A percentile compares a stretch with the other conserved stretches of the same genome.
Evolutionary conservation across 2,888 invertebrate species (phyloP).

Genomic region (Caenorhabditis sp.): DNA sequence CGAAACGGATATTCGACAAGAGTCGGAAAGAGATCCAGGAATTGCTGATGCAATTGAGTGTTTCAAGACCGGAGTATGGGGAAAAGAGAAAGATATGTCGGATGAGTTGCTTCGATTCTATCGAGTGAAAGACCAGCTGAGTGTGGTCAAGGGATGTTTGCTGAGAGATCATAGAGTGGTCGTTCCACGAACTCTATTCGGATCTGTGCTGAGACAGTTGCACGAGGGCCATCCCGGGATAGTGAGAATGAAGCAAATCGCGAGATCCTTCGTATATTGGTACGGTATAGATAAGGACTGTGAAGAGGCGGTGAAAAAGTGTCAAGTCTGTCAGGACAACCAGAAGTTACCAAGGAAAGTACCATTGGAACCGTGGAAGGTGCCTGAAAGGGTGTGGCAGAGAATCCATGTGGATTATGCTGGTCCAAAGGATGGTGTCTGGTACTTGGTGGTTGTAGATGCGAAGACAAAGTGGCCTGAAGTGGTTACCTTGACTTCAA

Average conservation of each 20-base stretch:
- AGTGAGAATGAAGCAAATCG: constrained; percentile 55
- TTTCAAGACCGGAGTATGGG: constrained; percentile 1
- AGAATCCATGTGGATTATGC: constrained; percentile 72
- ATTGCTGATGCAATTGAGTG: neutral
- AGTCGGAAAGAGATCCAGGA: neutral
- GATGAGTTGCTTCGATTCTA: neutral
- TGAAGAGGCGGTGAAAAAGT: constrained; percentile 31
- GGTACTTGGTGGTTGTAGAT: constrained; percentile 71
- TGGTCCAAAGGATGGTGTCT: constrained; percentile 57
- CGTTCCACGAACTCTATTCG: constrained; percentile 50
- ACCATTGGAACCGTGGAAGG: constrained; percentile 34
- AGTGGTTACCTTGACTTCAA: constrained; percentile 30
- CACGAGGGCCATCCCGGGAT: constrained; percentile 63
- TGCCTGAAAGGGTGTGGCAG: constrained; percentile 61
- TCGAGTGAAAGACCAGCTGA: constrained; percentile 24
- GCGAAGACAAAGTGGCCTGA: constrained; percentile 73
- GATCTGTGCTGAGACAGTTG: constrained; percentile 48
- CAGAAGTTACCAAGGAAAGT: constrained; percentile 15
- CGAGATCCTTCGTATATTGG: constrained; percentile 62
- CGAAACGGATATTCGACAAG: neutral
- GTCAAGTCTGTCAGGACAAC: no score
- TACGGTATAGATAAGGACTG: constrained; percentile 43
- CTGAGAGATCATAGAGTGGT: constrained; percentile 53
- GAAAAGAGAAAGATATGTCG: neutral
- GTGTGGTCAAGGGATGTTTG: constrained; percentile 53